Base-by-base conservation (phyloP, 1,140 invertebrate species). In the Triops cancriformis region DNA sequence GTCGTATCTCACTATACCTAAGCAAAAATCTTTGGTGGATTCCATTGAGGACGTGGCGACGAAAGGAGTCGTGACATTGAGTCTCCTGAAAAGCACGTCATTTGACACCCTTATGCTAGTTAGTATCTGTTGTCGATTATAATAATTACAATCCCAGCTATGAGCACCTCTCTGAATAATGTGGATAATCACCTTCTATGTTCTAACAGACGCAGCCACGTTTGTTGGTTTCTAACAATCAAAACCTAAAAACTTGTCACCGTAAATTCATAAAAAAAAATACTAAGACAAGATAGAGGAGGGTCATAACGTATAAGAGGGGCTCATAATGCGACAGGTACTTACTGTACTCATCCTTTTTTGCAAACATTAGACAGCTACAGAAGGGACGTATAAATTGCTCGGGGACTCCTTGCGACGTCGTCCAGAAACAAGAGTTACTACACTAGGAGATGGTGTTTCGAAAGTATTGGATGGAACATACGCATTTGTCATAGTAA, bases 1-100 rank as follows among this genome's bases (percentile, higher is more conserved):
- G 18, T 82, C 82, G 18, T 83, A 79, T 73, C 79, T 83, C 11
- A 81, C 81, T 1, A 79, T 80, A 41, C 82, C 82, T 26, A 81
- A 80, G 41, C 72, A 81, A 12, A 72, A 74, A 4, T 79, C 81
- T 51, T 5, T 79, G 5, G 78, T 83, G 14, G 77, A 82, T 42
- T 78, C 73, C 72, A 75, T 83, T 1, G 80, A 82, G 72, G 80
- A 81, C 14, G 76, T 83, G 23, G 51, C 51, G 51, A 18, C 51
- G 0, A 64, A 64, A 64, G 51, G 51, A 18, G n/a, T 64, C 18
- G 18, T 64, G 51, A 18, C 51, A 23, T 64, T 64, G 14, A 64
- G 51, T 64, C n/a, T 64, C 51, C 6, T 64, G 51, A 64, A 64
- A 64, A 64, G 51, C 51, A 64, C 51, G 2, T 64, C 51, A n/a